Base-by-base conservation (phyloP, 2,888 invertebrate species). In the Drosophila monieri region DNA sequence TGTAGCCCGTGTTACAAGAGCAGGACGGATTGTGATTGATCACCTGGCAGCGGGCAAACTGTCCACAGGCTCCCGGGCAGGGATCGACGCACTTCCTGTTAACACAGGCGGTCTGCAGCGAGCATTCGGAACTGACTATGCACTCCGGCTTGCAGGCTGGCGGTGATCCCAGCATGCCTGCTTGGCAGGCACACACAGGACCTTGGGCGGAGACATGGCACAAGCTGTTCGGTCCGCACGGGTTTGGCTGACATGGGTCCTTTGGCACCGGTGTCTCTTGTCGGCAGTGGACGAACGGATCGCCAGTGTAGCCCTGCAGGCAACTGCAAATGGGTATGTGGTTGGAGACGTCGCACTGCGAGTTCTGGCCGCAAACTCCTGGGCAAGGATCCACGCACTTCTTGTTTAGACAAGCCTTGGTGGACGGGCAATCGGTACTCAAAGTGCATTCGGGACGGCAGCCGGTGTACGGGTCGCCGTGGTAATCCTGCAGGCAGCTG, bases 401-500 rank as follows among this genome's bases (percentile, higher is more conserved):
- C 90, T 96, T 96, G 89, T 96, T 96, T 51, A 95, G 93, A 88
- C 97, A 97, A 10, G 97, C 95, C 91, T 94, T 95, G 75, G 94
- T 94, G 80, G 94, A 94, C 1, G 94, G 93, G 91, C 97, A 97
- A 86, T 97, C 97, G 1, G 95, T 94, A 90, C 97, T 97, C 76
- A 95, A 93, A 9, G 96, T 95, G 90, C 97, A 97, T 93, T 97
- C 97, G 12, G 97, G 97, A 88, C 96, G 93, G 90, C 97, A 97
- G 86, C 96, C 95, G 30, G 95, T 92, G 85, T 97, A 96, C 2
- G 97, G 97, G 92, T 97, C 96, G 48, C 97, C 97, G 78, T 94
- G 95, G 91, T 96, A 97, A 85, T 96, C 96, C 55, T 94, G 93
- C 70, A 96, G 92, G 91, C 97, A 97, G 68, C 94, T 93, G 90